phyloP scores from a whole-genome alignment of 1,140 invertebrate species.

The Muscidifurax raptorellus region DNA sequence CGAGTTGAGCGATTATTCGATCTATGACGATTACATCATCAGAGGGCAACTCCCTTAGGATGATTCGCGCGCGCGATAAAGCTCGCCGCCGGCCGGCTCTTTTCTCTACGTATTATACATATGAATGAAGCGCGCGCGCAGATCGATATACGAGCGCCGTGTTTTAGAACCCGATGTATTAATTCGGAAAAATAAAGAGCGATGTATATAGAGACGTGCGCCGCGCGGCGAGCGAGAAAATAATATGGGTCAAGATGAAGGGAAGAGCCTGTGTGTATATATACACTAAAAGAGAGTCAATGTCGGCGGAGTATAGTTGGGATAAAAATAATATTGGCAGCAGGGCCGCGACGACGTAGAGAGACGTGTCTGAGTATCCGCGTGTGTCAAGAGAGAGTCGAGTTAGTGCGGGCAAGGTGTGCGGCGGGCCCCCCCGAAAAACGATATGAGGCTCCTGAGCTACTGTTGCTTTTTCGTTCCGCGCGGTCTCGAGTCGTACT shows the following conservation, averaged over 20 bases:
- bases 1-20: neutral
- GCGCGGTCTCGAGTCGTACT: neutral
- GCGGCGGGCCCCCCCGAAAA: neutral
- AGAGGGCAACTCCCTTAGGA: neutral
- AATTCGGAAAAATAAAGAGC: neutral
- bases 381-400: neutral
- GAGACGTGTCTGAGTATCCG: no score
- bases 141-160: no score
- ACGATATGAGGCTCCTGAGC: neutral
- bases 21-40: neutral
- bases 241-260: neutral
- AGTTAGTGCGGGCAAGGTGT: neutral
- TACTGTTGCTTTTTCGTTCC: neutral
- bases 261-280: neutral
- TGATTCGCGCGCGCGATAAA: neutral
- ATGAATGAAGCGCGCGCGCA: neutral
- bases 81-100: no score
- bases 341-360: constrained; percentile 29
- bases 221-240: neutral
- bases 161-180: neutral
- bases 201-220: no score
- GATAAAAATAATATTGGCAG: constrained; percentile 66
- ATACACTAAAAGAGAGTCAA: constrained; percentile 12
- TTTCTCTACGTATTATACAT: neutral
- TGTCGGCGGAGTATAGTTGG: constrained; percentile 34